Conservation (phyloP, 2,113 vertebrate species). For the Arothron firmamentum region DNA sequence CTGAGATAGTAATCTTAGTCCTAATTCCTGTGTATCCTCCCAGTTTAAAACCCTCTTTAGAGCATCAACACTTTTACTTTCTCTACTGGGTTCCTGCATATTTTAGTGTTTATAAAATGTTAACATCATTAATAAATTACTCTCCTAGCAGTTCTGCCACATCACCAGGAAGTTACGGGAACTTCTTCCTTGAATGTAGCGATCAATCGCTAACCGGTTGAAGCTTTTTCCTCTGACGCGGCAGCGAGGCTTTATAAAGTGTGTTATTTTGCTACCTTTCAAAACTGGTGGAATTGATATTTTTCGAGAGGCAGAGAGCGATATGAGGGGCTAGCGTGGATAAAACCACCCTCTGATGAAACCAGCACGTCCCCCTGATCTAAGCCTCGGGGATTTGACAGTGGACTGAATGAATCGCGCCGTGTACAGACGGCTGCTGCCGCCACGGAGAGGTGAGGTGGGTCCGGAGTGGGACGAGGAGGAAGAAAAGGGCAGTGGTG, state of each 20-base stretch:
- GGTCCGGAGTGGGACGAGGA: constrained; percentile 43
- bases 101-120: constrained; percentile 15
- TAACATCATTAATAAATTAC: background rate
- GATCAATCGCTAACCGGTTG: constrained; percentile 11
- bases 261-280: constrained; percentile 43
- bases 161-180: constrained; percentile 40
- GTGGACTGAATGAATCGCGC: constrained; percentile 69
- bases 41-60: constrained; percentile 67
- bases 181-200: constrained; percentile 31
- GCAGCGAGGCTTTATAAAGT: constrained; percentile 37
- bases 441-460: constrained; percentile 25
- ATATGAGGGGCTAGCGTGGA: constrained; percentile 50
- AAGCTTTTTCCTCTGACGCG: constrained; percentile 10
- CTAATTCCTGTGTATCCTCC: constrained; percentile 62
- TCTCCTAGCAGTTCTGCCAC: constrained; percentile 32
- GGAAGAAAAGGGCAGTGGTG: constrained; percentile 60
- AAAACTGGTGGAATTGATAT: constrained; percentile 29
- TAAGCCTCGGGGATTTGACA: constrained; percentile 68
- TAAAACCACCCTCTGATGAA: constrained; percentile 52
- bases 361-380: constrained; percentile 64
- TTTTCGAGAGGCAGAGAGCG: constrained; percentile 39
- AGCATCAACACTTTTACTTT: constrained; percentile 64
- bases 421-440: constrained; percentile 52
- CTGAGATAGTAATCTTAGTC: constrained; percentile 60
- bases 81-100: constrained; percentile 37